Percentiles rank a stretch among this genome's conserved stretches.
Conservation (phyloP, 2,797 vertebrate genomes). For the Aselliscus stoliczkanus region DNA sequence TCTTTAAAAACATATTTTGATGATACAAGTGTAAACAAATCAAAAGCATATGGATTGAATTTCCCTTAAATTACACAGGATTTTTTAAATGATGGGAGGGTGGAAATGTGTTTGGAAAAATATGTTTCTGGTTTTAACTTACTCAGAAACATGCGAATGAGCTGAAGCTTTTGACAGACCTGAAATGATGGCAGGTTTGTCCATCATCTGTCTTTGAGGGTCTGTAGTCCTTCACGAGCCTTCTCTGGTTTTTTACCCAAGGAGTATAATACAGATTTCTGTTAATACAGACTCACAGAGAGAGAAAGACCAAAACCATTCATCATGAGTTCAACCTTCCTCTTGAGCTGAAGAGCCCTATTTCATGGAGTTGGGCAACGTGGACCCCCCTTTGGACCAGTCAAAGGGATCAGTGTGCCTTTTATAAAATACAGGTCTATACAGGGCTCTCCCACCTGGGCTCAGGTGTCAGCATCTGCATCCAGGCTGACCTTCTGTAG, state of each 20-base stretch:
- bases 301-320: not conserved
- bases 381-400: not conserved
- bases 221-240: not conserved
- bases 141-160: conserved; percentile 70
- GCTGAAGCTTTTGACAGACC: conserved; percentile 65
- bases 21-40: conserved; percentile 79
- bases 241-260: conserved; percentile 3
- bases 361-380: not conserved
- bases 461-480: not conserved
- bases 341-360: not conserved
- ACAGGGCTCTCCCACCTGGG: not conserved
- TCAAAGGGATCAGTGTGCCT: not conserved
- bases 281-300: not conserved
- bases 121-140: conserved; percentile 76
- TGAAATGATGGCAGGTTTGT: conserved; percentile 40
- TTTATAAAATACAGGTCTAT: not conserved
- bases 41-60: conserved; percentile 79
- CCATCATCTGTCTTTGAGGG: conserved; percentile 34
- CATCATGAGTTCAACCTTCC: not conserved
- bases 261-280: not conserved
- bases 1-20: conserved; percentile 80
- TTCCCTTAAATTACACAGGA: conserved; percentile 78
- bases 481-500: not conserved
- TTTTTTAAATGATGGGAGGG: conserved; percentile 74
- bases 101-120: conserved; percentile 75